Percentiles rank a stretch among this genome's conserved stretches.
Evolutionary conservation across 2,888 invertebrate species (phyloP).

Genomic region (Aspidiotus rigidus): DNA sequence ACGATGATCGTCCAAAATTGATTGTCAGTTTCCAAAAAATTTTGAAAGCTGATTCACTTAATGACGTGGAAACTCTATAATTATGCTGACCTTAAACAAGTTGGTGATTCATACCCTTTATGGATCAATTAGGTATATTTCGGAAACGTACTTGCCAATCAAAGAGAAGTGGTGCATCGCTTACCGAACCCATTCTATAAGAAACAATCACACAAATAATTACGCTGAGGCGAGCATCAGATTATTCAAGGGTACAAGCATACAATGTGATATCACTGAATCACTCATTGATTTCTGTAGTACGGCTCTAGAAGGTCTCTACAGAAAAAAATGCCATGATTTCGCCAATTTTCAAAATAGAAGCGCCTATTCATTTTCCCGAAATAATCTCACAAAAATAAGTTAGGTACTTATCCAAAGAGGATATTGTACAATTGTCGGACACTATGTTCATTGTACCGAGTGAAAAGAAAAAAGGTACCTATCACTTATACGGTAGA

Average conservation of each 20-base stretch:
- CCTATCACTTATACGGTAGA: background rate
- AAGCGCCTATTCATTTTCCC: too few relatives aligned
- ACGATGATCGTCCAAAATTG: conserved; percentile 1
- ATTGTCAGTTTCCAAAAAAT: conserved; percentile 15
- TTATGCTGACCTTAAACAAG: background rate
- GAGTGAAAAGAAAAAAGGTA: background rate
- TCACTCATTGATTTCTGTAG: background rate
- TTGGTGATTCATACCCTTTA: background rate
- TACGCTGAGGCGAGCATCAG: background rate
- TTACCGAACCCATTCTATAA: background rate
- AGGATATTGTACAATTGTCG: too few relatives aligned
- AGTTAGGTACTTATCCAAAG: too few relatives aligned
- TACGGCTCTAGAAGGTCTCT: too few relatives aligned
- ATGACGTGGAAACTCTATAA: background rate
- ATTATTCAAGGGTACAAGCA: background rate
- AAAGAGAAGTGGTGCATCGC: conserved; percentile 1
- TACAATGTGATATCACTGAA: conserved; percentile 1
- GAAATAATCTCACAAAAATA: too few relatives aligned
- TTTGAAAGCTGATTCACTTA: conserved; percentile 9
- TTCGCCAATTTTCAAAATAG: too few relatives aligned
- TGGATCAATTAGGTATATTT: background rate
- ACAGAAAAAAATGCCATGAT: too few relatives aligned
- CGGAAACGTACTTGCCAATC: background rate
- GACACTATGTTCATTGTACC: background rate
- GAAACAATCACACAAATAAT: background rate